These are phyloP conservation scores for Anhinga anhinga DNA, from an alignment of 2,113 vertebrate species.

Conservation along the genomic window DNA sequence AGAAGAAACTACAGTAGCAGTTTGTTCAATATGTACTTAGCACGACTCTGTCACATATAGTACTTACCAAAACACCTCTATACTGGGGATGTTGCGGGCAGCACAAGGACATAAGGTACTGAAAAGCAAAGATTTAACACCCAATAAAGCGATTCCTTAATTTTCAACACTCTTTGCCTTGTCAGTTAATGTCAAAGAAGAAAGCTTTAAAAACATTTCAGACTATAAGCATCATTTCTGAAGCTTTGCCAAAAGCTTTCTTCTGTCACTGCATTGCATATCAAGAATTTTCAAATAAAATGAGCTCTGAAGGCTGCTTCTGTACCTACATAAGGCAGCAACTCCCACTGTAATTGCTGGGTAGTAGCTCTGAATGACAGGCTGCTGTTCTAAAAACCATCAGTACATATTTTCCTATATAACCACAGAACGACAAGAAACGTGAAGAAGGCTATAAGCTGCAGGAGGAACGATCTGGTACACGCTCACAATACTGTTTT, in stretches of 20 bases:
- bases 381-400: background rate
- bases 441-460: background rate
- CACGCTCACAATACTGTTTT: background rate
- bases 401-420: background rate
- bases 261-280: background rate
- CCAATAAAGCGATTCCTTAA: background rate
- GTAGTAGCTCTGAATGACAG: background rate
- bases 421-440: background rate
- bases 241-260: conserved; percentile 11
- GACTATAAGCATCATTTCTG: background rate
- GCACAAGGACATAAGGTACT: background rate
- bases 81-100: background rate
- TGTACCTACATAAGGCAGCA: background rate
- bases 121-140: background rate
- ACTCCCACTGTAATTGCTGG: background rate
- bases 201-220: conserved; percentile 2
- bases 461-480: background rate
- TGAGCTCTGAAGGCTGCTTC: background rate
- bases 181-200: background rate
- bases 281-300: conserved; percentile 7
- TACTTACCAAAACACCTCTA: background rate
- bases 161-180: background rate
- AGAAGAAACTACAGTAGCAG: background rate
- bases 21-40: background rate
- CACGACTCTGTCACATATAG: background rate